Evolutionary conservation across 2,797 vertebrate genomes (phyloP).

Genomic region (Characodon lateralis): DNA sequence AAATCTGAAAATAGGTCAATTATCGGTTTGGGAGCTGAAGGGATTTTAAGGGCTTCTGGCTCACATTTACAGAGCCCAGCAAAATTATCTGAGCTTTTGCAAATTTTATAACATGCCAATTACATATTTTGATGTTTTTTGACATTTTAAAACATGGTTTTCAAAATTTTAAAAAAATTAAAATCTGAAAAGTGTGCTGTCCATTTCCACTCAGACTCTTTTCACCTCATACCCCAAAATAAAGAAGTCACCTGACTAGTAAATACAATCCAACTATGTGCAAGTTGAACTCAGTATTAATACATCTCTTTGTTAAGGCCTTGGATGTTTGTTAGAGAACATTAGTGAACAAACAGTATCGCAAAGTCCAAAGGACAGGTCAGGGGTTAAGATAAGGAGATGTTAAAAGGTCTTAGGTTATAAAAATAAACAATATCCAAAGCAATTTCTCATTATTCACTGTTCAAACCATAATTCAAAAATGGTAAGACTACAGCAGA

Average conservation of each 20-base stretch:
- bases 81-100: not conserved
- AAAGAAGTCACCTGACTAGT: not conserved
- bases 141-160: not conserved
- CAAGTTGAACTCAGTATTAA: not conserved
- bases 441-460: not conserved
- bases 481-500: not conserved
- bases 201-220: not conserved
- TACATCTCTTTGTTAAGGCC: not conserved
- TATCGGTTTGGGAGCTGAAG: slow-evolving; percentile 10
- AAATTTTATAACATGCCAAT: not conserved
- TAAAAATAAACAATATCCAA: not conserved
- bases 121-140: not conserved
- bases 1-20: slow-evolving; percentile 29
- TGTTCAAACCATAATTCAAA: not conserved
- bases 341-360: not conserved
- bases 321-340: not conserved
- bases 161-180: not conserved
- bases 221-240: not conserved
- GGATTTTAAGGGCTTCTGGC: slow-evolving; percentile 33
- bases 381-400: not conserved
- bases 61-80: slow-evolving; percentile 7
- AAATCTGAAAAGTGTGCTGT: not conserved
- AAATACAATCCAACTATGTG: not conserved
- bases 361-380: not conserved
- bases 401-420: not conserved